phyloP scores from a whole-genome alignment of 1,140 invertebrate genomes.

The Caenorhabditis latens region DNA sequence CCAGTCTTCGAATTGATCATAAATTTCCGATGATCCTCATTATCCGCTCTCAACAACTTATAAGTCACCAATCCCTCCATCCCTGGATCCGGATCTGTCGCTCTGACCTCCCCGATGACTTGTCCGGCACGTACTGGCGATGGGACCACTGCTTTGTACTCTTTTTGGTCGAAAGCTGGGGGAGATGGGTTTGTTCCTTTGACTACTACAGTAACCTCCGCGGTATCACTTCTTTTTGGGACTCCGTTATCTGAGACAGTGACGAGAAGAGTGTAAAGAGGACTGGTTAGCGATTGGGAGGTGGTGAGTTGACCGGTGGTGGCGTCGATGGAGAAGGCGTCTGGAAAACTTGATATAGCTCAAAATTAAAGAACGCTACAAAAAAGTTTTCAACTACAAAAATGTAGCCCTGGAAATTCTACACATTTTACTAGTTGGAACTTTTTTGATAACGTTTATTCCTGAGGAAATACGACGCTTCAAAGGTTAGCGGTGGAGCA shows the following conservation, averaged over 20 bases:
- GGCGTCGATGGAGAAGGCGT: conserved; percentile 67
- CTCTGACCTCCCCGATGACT: conserved; percentile 65
- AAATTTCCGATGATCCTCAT: conserved; percentile 49
- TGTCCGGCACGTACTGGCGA: conserved; percentile 66
- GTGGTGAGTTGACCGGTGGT: conserved; percentile 66
- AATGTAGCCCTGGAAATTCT: no score
- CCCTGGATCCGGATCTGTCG: conserved; percentile 71
- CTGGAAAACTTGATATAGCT: conserved; percentile 23
- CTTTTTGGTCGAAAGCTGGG: conserved; percentile 69
- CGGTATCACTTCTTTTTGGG: conserved; percentile 62
- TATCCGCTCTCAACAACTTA: conserved; percentile 48
- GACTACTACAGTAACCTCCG: conserved; percentile 61
- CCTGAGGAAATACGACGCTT: no score
- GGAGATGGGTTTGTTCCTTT: conserved; percentile 68
- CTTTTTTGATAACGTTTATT: no score
- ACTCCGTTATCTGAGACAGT: conserved; percentile 65
- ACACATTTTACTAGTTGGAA: no score
- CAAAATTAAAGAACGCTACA: background rate
- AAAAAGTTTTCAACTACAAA: background rate
- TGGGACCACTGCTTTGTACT: conserved; percentile 62
- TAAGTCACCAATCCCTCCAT: conserved; percentile 68
- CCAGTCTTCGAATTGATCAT: conserved; percentile 63
- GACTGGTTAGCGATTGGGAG: conserved; percentile 28
- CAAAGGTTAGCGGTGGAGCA: no score
- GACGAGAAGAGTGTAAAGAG: conserved; percentile 58